These are phyloP conservation scores for Drosophila fuyamai DNA, from an alignment of 1,140 invertebrate genomes.

Conservation along the genomic window DNA sequence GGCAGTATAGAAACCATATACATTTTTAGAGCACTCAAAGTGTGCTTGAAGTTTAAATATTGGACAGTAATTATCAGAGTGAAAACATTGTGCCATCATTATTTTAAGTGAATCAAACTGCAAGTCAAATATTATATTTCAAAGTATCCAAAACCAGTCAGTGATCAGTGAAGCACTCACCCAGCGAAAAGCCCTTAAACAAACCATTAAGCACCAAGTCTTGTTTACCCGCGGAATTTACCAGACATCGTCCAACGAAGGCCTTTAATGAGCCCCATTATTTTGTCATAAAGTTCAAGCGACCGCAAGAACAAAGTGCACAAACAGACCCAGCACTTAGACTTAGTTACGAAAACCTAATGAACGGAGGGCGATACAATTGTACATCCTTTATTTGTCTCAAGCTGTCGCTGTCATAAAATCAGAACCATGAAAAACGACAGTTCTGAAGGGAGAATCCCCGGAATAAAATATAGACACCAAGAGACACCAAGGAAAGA, in stretches of 20 bases:
- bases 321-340: constrained; percentile 40
- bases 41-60: no score
- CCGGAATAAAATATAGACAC: constrained; percentile 17
- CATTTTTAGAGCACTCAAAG: no score
- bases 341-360: constrained; percentile 48
- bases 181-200: constrained; percentile 36
- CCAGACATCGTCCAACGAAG: constrained; percentile 6
- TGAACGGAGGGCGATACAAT: constrained; percentile 47
- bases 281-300: constrained; percentile 66
- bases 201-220: constrained; percentile 42
- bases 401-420: constrained; percentile 78
- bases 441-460: background rate
- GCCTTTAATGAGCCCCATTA: constrained; percentile 56
- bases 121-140: constrained; percentile 12
- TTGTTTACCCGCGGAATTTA: constrained; percentile 25
- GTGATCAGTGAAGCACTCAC: constrained; percentile 26
- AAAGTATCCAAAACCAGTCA: constrained; percentile 20
- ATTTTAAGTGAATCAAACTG: background rate
- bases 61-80: no score
- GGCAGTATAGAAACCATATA: background rate
- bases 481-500: constrained; percentile 4
- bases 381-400: constrained; percentile 63
- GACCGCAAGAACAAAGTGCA: constrained; percentile 66
- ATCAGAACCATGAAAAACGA: constrained; percentile 72
- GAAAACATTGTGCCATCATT: background rate